Percentiles rank a stretch among this genome's conserved stretches.
Conservation (phyloP, 2,797 vertebrate genomes). For the Malurus splendens region DNA sequence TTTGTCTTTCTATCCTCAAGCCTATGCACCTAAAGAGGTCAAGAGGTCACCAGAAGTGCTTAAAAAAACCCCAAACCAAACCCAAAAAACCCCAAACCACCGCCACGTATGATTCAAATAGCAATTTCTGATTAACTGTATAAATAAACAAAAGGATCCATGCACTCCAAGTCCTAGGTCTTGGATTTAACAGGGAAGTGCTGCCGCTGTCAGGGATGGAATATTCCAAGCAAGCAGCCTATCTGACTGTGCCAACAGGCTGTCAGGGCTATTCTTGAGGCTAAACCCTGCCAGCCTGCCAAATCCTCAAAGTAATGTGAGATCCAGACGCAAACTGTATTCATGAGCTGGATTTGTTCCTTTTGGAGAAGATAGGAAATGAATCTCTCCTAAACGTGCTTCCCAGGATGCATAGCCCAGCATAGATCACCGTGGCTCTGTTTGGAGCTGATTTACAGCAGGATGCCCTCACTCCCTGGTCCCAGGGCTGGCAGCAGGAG, state of each 20-base stretch:
- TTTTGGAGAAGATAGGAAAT: neutral
- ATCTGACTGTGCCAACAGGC: constrained; percentile 26
- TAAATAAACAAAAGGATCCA: neutral
- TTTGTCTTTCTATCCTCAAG: neutral
- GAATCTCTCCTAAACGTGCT: neutral
- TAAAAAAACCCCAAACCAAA: neutral
- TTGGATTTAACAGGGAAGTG: neutral
- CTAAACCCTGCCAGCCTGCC: constrained; percentile 6
- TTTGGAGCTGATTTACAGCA: neutral
- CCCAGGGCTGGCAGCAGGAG: neutral
- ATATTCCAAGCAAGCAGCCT: constrained; percentile 19
- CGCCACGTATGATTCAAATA: neutral
- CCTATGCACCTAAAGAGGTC: neutral
- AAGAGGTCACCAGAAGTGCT: neutral
- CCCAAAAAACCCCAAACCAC: neutral
- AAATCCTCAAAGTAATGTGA: neutral
- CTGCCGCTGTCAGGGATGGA: neutral
- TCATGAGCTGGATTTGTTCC: neutral
- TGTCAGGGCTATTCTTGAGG: constrained; percentile 4
- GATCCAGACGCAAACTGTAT: constrained; percentile 25
- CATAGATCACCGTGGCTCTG: neutral
- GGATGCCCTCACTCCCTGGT: neutral
- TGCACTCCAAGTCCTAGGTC: neutral
- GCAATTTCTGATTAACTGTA: neutral
- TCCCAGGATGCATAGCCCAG: neutral